Conservation (phyloP, 2,888 invertebrate species). For the Drosophila pegasa region DNA sequence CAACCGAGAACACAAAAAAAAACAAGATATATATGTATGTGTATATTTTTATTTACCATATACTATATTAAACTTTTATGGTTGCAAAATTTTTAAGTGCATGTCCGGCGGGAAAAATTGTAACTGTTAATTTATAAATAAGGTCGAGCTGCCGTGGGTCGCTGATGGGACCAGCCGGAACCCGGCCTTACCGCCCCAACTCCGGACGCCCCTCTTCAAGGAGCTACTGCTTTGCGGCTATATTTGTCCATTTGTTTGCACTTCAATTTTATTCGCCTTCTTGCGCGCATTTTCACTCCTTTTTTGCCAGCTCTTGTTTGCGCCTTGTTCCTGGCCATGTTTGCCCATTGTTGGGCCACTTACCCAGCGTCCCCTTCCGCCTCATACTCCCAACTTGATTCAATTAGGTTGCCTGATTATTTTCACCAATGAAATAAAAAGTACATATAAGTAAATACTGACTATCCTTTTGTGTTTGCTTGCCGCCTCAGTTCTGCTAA, state of each 20-base stretch:
- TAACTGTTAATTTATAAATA: constrained; percentile 78
- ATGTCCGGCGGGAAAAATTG: constrained; percentile 76
- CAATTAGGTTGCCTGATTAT: constrained; percentile 75
- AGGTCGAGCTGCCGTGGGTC: constrained; percentile 58
- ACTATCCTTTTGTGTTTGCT: constrained; percentile 8
- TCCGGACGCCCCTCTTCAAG: neutral
- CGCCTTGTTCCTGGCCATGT: constrained; percentile 32
- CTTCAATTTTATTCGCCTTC: constrained; percentile 71
- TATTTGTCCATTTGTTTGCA: constrained; percentile 68
- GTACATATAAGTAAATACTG: constrained; percentile 12
- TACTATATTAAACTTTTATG: constrained; percentile 69
- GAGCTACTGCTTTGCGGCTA: neutral
- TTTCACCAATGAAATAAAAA: constrained; percentile 51
- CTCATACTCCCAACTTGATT: constrained; percentile 52
- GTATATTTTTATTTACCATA: constrained; percentile 10
- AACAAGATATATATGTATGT: neutral
- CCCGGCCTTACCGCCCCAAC: constrained; percentile 7
- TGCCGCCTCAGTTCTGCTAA: constrained; percentile 16
- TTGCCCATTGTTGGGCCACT: constrained; percentile 12
- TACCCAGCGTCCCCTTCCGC: constrained; percentile 2
- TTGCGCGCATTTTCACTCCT: constrained; percentile 68
- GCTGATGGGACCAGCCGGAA: constrained; percentile 38
- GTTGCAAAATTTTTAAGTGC: constrained; percentile 69
- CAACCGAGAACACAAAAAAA: constrained; percentile 28
- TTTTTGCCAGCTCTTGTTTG: constrained; percentile 43